Base-by-base conservation (phyloP, 1,140 invertebrate species). In the fruit fly (Drosophila melanogaster) region DNA sequence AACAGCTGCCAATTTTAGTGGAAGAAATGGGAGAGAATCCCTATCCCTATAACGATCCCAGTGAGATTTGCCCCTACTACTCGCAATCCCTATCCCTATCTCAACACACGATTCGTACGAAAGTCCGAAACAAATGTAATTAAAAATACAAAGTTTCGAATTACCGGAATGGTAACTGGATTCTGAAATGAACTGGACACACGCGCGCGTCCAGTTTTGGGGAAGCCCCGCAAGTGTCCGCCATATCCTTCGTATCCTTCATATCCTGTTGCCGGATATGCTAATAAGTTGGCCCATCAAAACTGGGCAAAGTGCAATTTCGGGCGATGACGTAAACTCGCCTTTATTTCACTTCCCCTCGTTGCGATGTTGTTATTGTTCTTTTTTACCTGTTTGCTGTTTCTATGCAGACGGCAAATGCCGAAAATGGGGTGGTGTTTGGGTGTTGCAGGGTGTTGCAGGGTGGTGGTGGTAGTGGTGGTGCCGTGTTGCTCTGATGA, bases 181-280 rank as follows among this genome's bases (percentile, higher is more conserved):
- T 53, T 61, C 49, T 53, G 37, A 61, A 61, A 41, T 54, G 49
- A 71, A 49, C 64, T 70, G 65, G 53, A 74, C 74, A 69, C 51
- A 58, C 61, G 51, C 35, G 51, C 35, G 40, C 60, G 78, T 80
- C 73, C 77, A 74, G 57, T 66, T 64, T 66, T 49, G 47, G 58
- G 58, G 83, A 87, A 87, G 81, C 83, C 83, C 46, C 55, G 86
- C 84, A 87, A 87, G 81, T 86, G 35, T 51, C 15, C 53, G 10
- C 44, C 37, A 38, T 38, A 38, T 38, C 37, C 37, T 38, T 7
- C 30, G 8, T 30, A 43, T 41, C 59, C 77, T 86, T 64, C 78
- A 77, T 89, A 89, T 87, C 84, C 83, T 79, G 83, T 87, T 83
- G 83, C 84, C 81, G 83, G 84, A 89, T 81, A 89, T 89, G 84